phyloP scores from a whole-genome alignment of 2,888 invertebrate genomes.

The Dicycla oo region DNA sequence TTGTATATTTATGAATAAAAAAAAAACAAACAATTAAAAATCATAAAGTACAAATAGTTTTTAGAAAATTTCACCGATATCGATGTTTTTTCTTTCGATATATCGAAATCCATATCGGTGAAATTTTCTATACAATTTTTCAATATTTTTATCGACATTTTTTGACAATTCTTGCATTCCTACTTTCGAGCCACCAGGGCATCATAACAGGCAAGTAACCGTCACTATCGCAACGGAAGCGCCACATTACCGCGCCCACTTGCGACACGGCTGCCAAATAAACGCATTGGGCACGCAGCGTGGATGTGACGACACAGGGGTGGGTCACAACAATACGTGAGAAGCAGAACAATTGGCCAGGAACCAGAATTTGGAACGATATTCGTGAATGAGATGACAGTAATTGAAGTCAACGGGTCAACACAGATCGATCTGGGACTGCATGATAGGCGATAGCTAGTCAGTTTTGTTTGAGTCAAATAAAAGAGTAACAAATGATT shows the following conservation, averaged over 20 bases:
- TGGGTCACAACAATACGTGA: conserved; percentile 68
- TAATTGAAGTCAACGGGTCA: conserved; percentile 28
- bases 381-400: conserved; percentile 36
- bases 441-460: not conserved
- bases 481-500: conserved; percentile 16
- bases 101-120: no score
- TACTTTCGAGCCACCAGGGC: conserved; percentile 38
- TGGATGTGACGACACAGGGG: conserved; percentile 73
- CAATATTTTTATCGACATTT: no score
- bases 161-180: no score
- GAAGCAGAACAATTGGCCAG: conserved; percentile 59
- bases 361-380: conserved; percentile 39
- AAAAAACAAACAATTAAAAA: no score
- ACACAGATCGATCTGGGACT: conserved; percentile 20
- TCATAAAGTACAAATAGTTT: no score
- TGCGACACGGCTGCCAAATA: conserved; percentile 61
- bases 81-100: no score
- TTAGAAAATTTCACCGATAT: no score
- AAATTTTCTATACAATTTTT: no score
- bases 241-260: conserved; percentile 66
- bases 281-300: conserved; percentile 58
- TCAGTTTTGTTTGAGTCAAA: not conserved
- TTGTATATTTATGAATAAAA: no score
- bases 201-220: conserved; percentile 31
- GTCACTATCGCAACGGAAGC: conserved; percentile 64